A percentile compares a stretch with the other conserved stretches of the same genome.
Evolutionary conservation across 2,888 invertebrate genomes (phyloP).

Genomic region (Ormyrus thymus): DNA sequence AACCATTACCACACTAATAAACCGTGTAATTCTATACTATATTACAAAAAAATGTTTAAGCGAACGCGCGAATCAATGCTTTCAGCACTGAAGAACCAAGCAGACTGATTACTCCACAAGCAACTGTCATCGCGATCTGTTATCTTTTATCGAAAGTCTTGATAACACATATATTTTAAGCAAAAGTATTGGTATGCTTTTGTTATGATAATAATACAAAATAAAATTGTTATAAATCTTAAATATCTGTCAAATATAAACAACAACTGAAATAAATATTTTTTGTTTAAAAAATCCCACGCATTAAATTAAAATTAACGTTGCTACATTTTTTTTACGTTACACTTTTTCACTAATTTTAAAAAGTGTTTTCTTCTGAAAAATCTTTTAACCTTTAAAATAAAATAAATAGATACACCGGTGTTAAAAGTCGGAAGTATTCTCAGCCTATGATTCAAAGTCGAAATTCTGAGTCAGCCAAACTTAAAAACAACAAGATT

Average conservation of each 20-base stretch:
- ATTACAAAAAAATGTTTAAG: not conserved
- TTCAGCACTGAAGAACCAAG: not conserved
- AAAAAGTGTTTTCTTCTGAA: not conserved
- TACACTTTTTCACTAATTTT: not conserved
- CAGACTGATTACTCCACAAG: conserved; percentile 21
- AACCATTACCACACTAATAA: not conserved
- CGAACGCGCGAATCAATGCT: conserved; percentile 6
- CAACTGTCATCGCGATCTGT: conserved; percentile 3
- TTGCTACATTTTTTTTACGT: not conserved
- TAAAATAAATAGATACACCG: not conserved
- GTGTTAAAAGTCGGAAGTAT: not conserved
- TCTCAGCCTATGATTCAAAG: not conserved
- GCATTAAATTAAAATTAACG: too few species aligned
- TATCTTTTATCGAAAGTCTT: conserved; percentile 34
- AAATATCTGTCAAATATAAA: not conserved
- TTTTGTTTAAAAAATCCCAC: not conserved
- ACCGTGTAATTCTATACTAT: not conserved
- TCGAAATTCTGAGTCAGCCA: not conserved
- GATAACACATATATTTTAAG: conserved; percentile 37
- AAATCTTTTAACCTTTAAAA: not conserved
- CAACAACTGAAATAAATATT: conserved; percentile 6
- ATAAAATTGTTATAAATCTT: too few species aligned
- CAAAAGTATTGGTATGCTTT: conserved; percentile 10
- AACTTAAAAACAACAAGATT: conserved; percentile 10
- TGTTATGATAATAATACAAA: conserved; percentile 25